Evolutionary conservation across 2,888 invertebrate genomes (phyloP).

Genomic region (Zaprionus lineosus): DNA sequence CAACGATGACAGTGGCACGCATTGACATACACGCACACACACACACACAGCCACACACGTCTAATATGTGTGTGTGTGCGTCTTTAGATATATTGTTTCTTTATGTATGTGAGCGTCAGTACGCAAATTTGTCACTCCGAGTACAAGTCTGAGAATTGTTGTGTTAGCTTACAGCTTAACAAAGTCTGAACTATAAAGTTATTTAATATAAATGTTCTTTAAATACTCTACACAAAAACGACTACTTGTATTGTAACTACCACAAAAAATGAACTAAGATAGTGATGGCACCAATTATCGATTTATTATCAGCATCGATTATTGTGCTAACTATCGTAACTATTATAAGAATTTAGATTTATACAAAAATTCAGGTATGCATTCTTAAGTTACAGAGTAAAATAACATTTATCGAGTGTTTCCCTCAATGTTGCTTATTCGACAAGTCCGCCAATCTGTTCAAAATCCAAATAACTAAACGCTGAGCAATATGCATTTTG

Average conservation of each 20-base stretch:
- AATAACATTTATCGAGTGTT: no score
- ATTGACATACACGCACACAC: slow-evolving; percentile 33
- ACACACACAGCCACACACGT: slow-evolving; percentile 40
- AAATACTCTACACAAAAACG: slow-evolving; percentile 12
- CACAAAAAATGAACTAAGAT: slow-evolving; percentile 57
- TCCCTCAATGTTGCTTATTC: no score
- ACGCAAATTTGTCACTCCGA: slow-evolving; percentile 8
- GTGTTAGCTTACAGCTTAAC: not conserved
- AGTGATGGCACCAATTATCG: slow-evolving; percentile 17
- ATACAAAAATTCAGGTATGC: no score
- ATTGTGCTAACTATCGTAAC: not conserved
- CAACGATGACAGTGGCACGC: slow-evolving; percentile 52
- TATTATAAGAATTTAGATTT: not conserved
- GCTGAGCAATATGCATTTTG: no score
- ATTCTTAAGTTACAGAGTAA: no score
- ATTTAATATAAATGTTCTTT: slow-evolving; percentile 9
- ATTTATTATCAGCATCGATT: slow-evolving; percentile 13
- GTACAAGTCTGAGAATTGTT: not conserved
- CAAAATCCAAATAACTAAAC: no score
- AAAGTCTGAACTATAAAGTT: not conserved
- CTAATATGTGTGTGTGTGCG: slow-evolving; percentile 40
- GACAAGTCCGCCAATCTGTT: no score
- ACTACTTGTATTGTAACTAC: slow-evolving; percentile 47
- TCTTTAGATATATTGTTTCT: slow-evolving; percentile 42
- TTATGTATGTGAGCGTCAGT: slow-evolving; percentile 19